Percentiles rank a stretch among this genome's conserved stretches.
phyloP scores from a whole-genome alignment of 1,140 invertebrate species.

The Dendrolimus kikuchii region DNA sequence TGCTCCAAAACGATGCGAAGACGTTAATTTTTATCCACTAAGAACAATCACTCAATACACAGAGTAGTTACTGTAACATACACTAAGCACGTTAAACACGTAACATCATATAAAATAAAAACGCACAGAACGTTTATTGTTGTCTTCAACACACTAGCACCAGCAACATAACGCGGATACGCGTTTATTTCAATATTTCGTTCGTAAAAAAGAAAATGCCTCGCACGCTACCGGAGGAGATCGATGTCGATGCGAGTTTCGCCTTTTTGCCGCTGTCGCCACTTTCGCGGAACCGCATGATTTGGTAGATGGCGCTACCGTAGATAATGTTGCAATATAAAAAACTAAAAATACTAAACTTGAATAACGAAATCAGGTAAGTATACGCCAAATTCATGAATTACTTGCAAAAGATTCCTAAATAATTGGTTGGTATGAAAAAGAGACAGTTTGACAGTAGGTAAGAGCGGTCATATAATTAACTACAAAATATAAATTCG shows the following conservation, averaged over 20 bases:
- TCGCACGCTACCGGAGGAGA: slow-evolving; percentile 48
- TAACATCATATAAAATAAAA: slow-evolving; percentile 50
- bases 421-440: no score
- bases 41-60: slow-evolving; percentile 31
- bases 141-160: slow-evolving; percentile 60
- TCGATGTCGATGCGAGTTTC: slow-evolving; percentile 60
- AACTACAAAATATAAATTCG: no score
- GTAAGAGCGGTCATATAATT: no score
- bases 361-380: no score
- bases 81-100: slow-evolving; percentile 58
- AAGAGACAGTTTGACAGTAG: no score
- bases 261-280: slow-evolving; percentile 42
- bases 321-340: not conserved
- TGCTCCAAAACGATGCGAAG: slow-evolving; percentile 31
- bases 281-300: slow-evolving; percentile 17
- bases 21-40: slow-evolving; percentile 44
- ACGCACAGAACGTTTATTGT: slow-evolving; percentile 45
- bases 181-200: slow-evolving; percentile 44
- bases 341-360: no score
- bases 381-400: no score
- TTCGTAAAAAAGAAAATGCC: slow-evolving; percentile 42
- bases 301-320: slow-evolving; percentile 33
- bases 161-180: slow-evolving; percentile 52
- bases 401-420: no score
- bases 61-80: slow-evolving; percentile 39